Conservation (phyloP, 2,888 invertebrate species). For the Pterostichus niger region DNA sequence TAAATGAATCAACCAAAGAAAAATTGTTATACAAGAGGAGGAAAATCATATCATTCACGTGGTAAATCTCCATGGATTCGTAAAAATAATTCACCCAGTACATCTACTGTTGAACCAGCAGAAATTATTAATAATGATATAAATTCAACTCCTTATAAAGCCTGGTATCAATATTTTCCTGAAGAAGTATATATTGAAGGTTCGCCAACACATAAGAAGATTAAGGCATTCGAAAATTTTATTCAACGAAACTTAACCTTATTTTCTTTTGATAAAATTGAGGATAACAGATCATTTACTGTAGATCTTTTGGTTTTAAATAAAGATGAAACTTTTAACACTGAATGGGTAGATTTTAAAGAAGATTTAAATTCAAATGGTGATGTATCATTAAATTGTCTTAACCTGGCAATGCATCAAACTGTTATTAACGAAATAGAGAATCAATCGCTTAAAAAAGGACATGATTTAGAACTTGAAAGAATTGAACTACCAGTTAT, state of each 20-base stretch:
- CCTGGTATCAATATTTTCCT: constrained; percentile 83
- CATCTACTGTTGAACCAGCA: background rate
- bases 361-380: constrained; percentile 85
- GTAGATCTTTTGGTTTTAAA: constrained; percentile 81
- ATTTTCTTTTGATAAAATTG: constrained; percentile 81
- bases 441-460: constrained; percentile 73
- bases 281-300: constrained; percentile 80
- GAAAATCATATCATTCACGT: constrained; percentile 37
- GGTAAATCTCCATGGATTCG: constrained; percentile 42
- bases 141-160: constrained; percentile 44
- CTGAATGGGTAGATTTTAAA: constrained; percentile 78
- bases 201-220: constrained; percentile 77
- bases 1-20: constrained; percentile 43
- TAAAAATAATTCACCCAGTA: constrained; percentile 44
- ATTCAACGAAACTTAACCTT: constrained; percentile 77
- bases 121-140: constrained; percentile 32
- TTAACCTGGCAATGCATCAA: constrained; percentile 91
- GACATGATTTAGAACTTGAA: constrained; percentile 69
- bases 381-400: constrained; percentile 82
- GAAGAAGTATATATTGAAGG: constrained; percentile 80
- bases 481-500: constrained; percentile 77
- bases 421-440: constrained; percentile 78
- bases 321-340: constrained; percentile 80
- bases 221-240: constrained; percentile 80
- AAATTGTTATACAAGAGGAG: constrained; percentile 51